Evolutionary conservation across 2,888 invertebrate species (phyloP), one percentile per base, ranked within the genome.

Genomic region (Linnaemya tessellans): DNA sequence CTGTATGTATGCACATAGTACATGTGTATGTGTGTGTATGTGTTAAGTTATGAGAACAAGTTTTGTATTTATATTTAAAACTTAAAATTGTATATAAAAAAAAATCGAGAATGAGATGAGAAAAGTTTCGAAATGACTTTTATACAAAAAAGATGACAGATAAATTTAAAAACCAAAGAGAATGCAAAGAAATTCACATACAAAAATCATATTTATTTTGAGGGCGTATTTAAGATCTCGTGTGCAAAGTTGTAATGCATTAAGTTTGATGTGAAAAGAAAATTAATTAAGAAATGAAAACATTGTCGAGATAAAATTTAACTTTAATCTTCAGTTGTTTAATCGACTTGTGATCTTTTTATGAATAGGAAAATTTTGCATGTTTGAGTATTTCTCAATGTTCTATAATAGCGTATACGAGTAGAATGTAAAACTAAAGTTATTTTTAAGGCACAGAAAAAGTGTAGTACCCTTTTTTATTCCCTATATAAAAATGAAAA

Each of bases 91-190:
- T 2, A 49, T 11, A 49, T 41, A 41, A 65, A 64, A 58, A 15
- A 51, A 8, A 46, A 43, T 1, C 7, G 13, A 49, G 43, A 22
- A 54, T 70, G 51, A 79, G 65, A 84, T 73, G 71, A 62, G 73
- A 84, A 80, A 81, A 85, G 51, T 84, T 84, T 30, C 60, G 11
- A 84, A 77, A 80, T 80, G 22, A 77, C 65, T 84, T 84, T 80
- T 62, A 22, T 74, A 11, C 18, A 64, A 30, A 60, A 67, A 67
- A 43, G 70, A 73, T 68, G 54, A 67, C 11, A 64, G 41, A 68
- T 41, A 49, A 58, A 62, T 49, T 78, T 22, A 30, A 49, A 0
- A 10, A n/a, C 0, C 18, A 1, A 56, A n/a, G 22, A 35, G n/a
- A 41, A 51, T 18, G 2, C 18, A 22, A 43, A 43, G 20, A 64